These are phyloP conservation scores for Antheraea assamensis DNA, from an alignment of 2,888 invertebrate species.

Conservation along the genomic window DNA sequence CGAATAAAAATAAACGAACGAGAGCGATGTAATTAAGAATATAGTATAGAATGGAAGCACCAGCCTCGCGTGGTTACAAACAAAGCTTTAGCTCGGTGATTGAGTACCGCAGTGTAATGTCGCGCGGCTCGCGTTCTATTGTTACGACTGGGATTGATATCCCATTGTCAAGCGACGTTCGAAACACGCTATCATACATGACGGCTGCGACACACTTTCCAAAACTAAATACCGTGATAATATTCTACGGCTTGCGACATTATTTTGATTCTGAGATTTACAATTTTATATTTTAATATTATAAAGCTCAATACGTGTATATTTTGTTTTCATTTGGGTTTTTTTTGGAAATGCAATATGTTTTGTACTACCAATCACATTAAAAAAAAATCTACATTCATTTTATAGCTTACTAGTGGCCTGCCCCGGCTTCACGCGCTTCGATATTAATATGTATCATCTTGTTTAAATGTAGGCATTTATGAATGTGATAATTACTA, in stretches of 20 bases:
- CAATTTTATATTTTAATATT: too few species aligned
- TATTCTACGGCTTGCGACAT: not conserved
- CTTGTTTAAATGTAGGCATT: too few species aligned
- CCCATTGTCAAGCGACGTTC: constrained; percentile 3
- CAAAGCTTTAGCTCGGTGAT: not conserved
- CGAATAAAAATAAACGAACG: not conserved
- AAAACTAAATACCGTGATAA: not conserved
- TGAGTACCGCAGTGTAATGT: not conserved
- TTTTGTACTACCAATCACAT: too few species aligned
- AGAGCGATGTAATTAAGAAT: not conserved
- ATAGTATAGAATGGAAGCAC: not conserved
- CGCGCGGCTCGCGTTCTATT: not conserved
- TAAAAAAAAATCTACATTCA: too few species aligned
- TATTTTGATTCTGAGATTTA: not conserved
- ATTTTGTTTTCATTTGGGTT: too few species aligned
- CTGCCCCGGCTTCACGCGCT: too few species aligned
- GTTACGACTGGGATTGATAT: constrained; percentile 5
- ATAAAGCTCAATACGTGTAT: too few species aligned
- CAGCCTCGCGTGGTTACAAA: not conserved
- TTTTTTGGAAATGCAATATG: too few species aligned
- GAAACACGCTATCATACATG: not conserved
- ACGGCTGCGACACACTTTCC: not conserved
- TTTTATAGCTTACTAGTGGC: too few species aligned
- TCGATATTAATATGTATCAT: too few species aligned
- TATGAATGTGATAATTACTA: too few species aligned